Evolutionary conservation across 2,113 vertebrate species (phyloP).

Genomic region (Pavo muticus): DNA sequence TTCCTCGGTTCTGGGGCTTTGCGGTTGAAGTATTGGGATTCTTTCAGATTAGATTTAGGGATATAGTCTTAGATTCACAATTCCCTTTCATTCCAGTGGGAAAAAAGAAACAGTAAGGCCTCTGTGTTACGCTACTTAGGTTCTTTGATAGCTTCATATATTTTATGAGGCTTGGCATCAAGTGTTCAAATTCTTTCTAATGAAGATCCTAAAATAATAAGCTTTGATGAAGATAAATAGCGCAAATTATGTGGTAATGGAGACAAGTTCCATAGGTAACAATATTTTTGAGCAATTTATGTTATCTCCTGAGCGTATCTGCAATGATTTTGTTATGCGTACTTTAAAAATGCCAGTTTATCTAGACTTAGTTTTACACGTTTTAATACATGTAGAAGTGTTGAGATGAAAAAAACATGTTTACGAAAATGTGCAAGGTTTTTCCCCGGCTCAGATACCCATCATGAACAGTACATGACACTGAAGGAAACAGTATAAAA

Average conservation of each 20-base stretch:
- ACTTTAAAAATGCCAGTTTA: constrained; percentile 4
- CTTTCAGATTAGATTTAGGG: constrained; percentile 49
- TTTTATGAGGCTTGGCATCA: constrained; percentile 36
- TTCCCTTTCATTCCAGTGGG: constrained; percentile 37
- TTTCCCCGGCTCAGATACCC: background rate
- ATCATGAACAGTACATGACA: background rate
- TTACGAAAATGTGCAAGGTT: background rate
- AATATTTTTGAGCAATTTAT: background rate
- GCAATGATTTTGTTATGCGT: background rate
- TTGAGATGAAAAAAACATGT: background rate
- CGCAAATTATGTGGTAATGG: background rate
- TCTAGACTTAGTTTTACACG: background rate
- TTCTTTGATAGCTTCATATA: constrained; percentile 34
- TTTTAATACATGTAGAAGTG: background rate
- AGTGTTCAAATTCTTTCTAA: constrained; percentile 26
- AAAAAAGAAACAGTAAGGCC: constrained; percentile 32
- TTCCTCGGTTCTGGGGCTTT: constrained; percentile 24
- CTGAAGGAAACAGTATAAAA: background rate
- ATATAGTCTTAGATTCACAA: constrained; percentile 28
- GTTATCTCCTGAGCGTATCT: background rate
- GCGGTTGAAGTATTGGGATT: background rate
- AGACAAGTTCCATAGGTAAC: background rate
- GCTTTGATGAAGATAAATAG: constrained; percentile 5
- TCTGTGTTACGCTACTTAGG: background rate
- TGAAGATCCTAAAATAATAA: constrained; percentile 18